Percentiles rank a stretch among this genome's conserved stretches.
Evolutionary conservation across 2,888 invertebrate species (phyloP).

Genomic region (Acanthoscelides obtectus): DNA sequence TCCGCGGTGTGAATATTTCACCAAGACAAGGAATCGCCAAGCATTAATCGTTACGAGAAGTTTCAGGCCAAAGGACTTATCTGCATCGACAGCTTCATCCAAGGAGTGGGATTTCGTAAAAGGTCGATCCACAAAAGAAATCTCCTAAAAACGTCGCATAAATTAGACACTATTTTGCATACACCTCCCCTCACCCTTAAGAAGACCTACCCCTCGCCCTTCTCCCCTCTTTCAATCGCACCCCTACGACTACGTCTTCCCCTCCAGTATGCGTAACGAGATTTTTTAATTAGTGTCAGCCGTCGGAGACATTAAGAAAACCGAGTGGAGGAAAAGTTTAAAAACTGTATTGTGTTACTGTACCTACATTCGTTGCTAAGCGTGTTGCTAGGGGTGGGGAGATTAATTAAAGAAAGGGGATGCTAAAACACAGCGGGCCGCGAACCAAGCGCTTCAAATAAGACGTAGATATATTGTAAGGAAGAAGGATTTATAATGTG

Average conservation of each 20-base stretch:
- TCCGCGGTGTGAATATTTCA: too few relatives aligned
- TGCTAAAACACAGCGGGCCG: constrained; percentile 44
- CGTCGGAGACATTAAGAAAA: constrained; percentile 44
- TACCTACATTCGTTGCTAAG: constrained; percentile 47
- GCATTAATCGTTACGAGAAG: too few relatives aligned
- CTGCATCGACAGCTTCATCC: not conserved
- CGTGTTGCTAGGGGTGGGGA: constrained; percentile 45
- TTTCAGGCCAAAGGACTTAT: not conserved
- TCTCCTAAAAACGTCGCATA: constrained; percentile 2
- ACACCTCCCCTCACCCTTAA: not conserved
- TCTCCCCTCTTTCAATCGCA: not conserved
- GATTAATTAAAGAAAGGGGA: constrained; percentile 50
- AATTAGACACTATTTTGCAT: constrained; percentile 6
- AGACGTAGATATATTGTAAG: constrained; percentile 48
- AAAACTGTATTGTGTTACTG: constrained; percentile 47
- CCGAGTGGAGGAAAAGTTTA: constrained; percentile 41
- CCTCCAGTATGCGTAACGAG: constrained; percentile 43
- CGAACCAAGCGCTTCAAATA: constrained; percentile 44
- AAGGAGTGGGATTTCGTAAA: not conserved
- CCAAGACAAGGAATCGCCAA: too few relatives aligned
- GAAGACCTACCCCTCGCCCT: not conserved
- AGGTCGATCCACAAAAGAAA: not conserved
- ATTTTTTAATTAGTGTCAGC: constrained; percentile 48
- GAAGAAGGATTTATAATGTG: constrained; percentile 48
- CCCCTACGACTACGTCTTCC: not conserved